Evolutionary conservation across 2,113 vertebrate species (phyloP), one percentile per base, ranked within the genome.

Genomic region (Acanthisitta chloris): DNA sequence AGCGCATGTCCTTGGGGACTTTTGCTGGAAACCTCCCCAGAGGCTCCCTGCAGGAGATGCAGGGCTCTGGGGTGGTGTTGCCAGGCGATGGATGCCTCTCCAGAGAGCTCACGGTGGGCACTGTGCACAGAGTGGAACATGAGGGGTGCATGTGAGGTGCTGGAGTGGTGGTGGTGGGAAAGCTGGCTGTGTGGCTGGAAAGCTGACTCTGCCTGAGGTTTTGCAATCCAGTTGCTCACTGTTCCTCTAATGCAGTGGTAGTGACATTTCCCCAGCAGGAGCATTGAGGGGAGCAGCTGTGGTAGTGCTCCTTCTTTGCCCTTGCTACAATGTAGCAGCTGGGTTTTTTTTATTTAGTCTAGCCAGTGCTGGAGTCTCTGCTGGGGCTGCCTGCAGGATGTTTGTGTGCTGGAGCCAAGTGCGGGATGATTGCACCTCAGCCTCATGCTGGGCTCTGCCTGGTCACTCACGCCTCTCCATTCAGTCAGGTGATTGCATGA

Each of bases 121-220:
- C 25, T n/a, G 34, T 2, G 0, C 6, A 31, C 49, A 45, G 46
- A 42, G 11, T 0, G 0, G 46, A 34, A 48, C 4, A 3, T 43
- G n/a, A 91, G 76, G 38, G 23, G 17, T 49, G 29, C n/a, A 29
- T 67, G 55, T 4, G 2, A 40, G 20, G 17, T 57, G 33, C 36
- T 65, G 69, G 51, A 12, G 5, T 19, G 17, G 8, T 81, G 48
- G 17, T 42, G 26, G 8, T 71, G 38, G 46, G 29, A 78, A 43
- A 54, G 38, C 74, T 36, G 10, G n/a, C 46, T 28, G 7, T 3
- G 0, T 65, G 40, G 36, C 72, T 86, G 49, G 59, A 84, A 81
- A 52, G 45, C 45, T 92, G 58, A n/a, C 28, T 13, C 17, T 38
- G 38, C 31, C 48, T 72, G 36, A 18, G 13, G 5, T 81, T 28